phyloP scores from a whole-genome alignment of 2,888 invertebrate genomes.

The Linnaemya tessellans region DNA sequence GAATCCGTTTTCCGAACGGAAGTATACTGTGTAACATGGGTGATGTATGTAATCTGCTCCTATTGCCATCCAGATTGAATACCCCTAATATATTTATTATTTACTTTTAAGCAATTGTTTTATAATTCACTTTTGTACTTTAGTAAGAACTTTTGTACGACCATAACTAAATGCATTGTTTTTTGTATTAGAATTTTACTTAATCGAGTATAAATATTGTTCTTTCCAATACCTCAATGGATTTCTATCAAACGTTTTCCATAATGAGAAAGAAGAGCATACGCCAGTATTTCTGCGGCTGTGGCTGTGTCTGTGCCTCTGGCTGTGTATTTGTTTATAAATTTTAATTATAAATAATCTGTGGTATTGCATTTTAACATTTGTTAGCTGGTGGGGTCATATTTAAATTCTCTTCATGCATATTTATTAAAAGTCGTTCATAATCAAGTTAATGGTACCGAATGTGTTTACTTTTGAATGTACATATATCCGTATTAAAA shows the following conservation, averaged over 20 bases:
- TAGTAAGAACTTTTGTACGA: slow-evolving; percentile 5
- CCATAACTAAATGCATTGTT: slow-evolving; percentile 39
- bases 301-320: background rate
- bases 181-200: slow-evolving; percentile 19
- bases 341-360: slow-evolving; percentile 20
- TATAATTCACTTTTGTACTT: slow-evolving; percentile 14
- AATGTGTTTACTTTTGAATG: too few species aligned
- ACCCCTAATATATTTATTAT: slow-evolving; percentile 1
- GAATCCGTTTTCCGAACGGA: too few species aligned
- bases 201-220: slow-evolving; percentile 8
- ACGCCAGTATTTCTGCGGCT: background rate
- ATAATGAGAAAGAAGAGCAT: background rate
- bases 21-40: too few species aligned
- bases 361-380: slow-evolving; percentile 30
- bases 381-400: slow-evolving; percentile 44
- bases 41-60: too few species aligned
- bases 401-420: slow-evolving; percentile 56
- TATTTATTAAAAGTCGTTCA: slow-evolving; percentile 41
- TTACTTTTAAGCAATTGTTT: background rate
- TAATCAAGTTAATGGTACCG: slow-evolving; percentile 10
- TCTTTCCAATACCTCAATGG: background rate
- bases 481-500: background rate
- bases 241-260: slow-evolving; percentile 2
- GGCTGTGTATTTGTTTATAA: background rate
- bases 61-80: background rate